These are phyloP conservation scores for Piscicola geometra DNA, from an alignment of 2,888 invertebrate species.

Conservation along the genomic window DNA sequence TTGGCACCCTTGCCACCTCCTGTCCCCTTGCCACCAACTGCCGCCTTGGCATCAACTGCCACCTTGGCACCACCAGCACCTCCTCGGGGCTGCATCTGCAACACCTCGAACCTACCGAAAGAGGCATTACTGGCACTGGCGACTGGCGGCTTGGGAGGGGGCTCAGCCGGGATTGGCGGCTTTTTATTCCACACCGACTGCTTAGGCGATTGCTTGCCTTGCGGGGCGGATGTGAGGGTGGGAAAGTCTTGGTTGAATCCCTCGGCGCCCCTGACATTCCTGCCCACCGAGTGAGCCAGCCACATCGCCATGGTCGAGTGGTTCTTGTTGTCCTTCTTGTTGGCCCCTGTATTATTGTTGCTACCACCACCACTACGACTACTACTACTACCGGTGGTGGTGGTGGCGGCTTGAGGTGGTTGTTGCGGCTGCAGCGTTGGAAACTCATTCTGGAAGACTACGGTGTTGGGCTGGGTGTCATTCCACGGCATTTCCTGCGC, in stretches of 20 bases:
- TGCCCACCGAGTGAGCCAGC: constrained; percentile 4
- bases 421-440: neutral
- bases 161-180: neutral
- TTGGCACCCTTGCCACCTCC: too few species aligned
- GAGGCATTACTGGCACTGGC: neutral
- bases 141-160: neutral
- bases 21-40: too few species aligned
- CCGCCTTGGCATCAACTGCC: too few species aligned
- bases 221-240: neutral
- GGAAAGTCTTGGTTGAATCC: constrained; percentile 1
- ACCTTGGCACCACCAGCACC: neutral
- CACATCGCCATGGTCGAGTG: neutral
- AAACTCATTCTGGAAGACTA: constrained; percentile 2
- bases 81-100: neutral
- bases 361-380: too few species aligned
- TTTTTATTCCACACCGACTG: constrained; percentile 1
- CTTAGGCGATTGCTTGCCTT: neutral
- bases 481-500: neutral
- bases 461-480: neutral
- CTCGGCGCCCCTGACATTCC: neutral
- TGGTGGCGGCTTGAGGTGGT: neutral
- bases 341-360: neutral
- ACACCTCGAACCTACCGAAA: neutral
- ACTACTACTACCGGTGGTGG: too few species aligned
- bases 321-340: neutral